Conservation (phyloP, 2,888 invertebrate genomes). For the Pelosia muscerda region DNA sequence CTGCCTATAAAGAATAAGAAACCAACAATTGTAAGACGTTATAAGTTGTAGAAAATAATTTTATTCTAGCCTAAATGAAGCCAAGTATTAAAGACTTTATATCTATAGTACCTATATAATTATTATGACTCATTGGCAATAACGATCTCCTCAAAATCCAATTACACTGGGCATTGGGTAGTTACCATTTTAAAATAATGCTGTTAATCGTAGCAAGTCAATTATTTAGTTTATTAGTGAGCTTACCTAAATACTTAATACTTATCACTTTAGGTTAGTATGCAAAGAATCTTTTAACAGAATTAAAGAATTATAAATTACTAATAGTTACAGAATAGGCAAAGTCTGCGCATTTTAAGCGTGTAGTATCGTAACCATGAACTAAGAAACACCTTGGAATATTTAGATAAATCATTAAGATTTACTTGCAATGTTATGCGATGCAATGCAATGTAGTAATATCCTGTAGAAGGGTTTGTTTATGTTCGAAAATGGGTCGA, state of each 20-base stretch:
- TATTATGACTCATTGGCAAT: too few relatives aligned
- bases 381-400: constrained; percentile 22
- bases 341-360: constrained; percentile 25
- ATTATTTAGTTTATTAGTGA: not conserved
- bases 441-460: constrained; percentile 31
- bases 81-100: too few relatives aligned
- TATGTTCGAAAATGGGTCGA: constrained; percentile 28
- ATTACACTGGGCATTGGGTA: too few relatives aligned
- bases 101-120: too few relatives aligned
- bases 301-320: constrained; percentile 10
- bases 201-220: not conserved
- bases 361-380: constrained; percentile 39
- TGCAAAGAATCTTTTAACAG: constrained; percentile 18
- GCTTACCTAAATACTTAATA: not conserved
- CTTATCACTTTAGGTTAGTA: constrained; percentile 9
- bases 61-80: too few relatives aligned
- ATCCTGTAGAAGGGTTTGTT: constrained; percentile 28
- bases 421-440: constrained; percentile 27
- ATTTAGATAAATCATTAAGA: constrained; percentile 34
- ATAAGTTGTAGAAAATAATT: too few relatives aligned
- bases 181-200: constrained; percentile 18
- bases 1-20: too few relatives aligned
- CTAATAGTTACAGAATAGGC: too few relatives aligned
- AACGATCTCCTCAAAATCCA: too few relatives aligned
- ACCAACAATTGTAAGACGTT: too few relatives aligned